These are phyloP conservation scores for Solenopsis invicta DNA, from an alignment of 1,140 invertebrate species.

Conservation along the genomic window DNA sequence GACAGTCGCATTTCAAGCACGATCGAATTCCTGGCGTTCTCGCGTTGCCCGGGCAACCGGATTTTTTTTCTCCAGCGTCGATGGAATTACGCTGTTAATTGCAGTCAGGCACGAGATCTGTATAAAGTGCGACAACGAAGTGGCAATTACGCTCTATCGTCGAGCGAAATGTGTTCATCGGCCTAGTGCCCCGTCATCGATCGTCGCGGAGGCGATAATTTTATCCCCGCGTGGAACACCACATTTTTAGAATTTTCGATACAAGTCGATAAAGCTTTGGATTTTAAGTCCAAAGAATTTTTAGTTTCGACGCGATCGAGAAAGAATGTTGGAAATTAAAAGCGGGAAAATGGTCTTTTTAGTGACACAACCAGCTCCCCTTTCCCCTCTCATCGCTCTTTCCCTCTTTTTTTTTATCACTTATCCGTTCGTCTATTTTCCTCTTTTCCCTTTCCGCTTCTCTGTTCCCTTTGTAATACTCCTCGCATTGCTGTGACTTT, in stretches of 20 bases:
- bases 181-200: slow-evolving; percentile 31
- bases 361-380: too few species aligned
- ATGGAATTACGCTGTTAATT: slow-evolving; percentile 63
- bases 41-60: slow-evolving; percentile 26
- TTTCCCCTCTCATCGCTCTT: neutral
- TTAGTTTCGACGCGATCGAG: neutral
- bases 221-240: too few species aligned
- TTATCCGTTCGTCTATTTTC: neutral
- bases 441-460: neutral
- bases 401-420: neutral
- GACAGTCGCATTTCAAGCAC: slow-evolving; percentile 5
- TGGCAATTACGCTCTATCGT: slow-evolving; percentile 59
- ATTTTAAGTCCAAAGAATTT: neutral
- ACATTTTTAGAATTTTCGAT: slow-evolving; percentile 37
- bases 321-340: slow-evolving; percentile 6
- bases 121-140: slow-evolving; percentile 64
- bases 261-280: neutral
- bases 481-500: slow-evolving; percentile 21
- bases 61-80: slow-evolving; percentile 43
- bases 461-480: slow-evolving; percentile 28
- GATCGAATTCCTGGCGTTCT: slow-evolving; percentile 39
- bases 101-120: slow-evolving; percentile 48
- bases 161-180: slow-evolving; percentile 29
- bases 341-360: neutral
- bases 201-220: neutral